Evolutionary conservation across 2,888 invertebrate genomes (phyloP).

Genomic region (Crioceris asparagi): DNA sequence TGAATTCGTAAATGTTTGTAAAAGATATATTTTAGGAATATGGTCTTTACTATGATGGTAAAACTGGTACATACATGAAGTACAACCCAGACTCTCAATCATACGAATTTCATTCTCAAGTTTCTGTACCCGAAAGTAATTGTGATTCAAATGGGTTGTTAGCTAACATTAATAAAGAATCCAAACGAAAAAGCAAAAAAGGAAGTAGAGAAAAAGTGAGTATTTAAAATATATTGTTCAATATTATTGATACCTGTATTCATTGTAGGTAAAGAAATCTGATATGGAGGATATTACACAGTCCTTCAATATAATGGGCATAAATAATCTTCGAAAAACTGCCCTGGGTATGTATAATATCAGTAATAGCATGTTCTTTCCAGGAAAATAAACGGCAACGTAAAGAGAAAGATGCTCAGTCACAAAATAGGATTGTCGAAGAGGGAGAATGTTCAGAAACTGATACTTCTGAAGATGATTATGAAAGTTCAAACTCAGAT

Average conservation of each 20-base stretch:
- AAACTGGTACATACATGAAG: slow-evolving; percentile 71
- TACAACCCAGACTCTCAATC: slow-evolving; percentile 65
- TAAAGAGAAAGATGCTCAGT: slow-evolving; percentile 9
- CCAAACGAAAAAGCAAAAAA: slow-evolving; percentile 16
- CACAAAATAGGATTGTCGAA: slow-evolving; percentile 38
- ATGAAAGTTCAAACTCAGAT: slow-evolving; percentile 36
- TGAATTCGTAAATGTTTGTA: background rate
- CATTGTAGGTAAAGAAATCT: slow-evolving; percentile 21
- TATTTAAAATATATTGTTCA: slow-evolving; percentile 5
- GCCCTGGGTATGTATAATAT: slow-evolving; percentile 45
- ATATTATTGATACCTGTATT: too few species aligned
- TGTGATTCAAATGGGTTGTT: slow-evolving; percentile 6
- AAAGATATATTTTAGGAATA: slow-evolving; percentile 50
- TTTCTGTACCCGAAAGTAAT: slow-evolving; percentile 23
- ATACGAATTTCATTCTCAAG: slow-evolving; percentile 74
- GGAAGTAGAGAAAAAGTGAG: slow-evolving; percentile 15
- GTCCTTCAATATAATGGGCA: slow-evolving; percentile 36
- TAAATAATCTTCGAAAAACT: slow-evolving; percentile 43
- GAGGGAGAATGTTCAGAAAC: slow-evolving; percentile 59
- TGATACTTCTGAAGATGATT: slow-evolving; percentile 24
- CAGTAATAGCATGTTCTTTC: slow-evolving; percentile 34
- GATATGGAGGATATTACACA: too few species aligned
- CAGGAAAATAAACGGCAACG: slow-evolving; percentile 30
- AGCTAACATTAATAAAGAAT: slow-evolving; percentile 3
- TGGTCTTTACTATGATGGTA: slow-evolving; percentile 81